A percentile compares a stretch with the other conserved stretches of the same genome.
These are phyloP conservation scores for Acromyrmex heyeri DNA, from an alignment of 1,140 invertebrate genomes.

Conservation along the genomic window DNA sequence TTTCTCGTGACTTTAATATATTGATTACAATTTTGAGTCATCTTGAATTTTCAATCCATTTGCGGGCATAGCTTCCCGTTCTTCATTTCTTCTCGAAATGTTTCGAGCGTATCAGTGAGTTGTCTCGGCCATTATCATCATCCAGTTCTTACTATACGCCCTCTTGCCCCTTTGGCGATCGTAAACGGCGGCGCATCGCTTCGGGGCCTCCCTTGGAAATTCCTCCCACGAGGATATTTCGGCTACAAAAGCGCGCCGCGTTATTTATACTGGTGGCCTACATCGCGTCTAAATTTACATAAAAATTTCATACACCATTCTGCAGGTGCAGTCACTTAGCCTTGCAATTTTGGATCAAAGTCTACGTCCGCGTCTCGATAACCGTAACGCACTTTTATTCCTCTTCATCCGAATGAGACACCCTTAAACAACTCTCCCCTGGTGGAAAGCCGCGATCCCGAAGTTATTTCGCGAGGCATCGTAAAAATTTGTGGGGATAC, in stretches of 20 bases:
- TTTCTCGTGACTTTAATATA: not conserved
- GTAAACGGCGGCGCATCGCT: conserved; percentile 49
- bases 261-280: conserved; percentile 59
- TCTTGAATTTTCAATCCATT: conserved; percentile 42
- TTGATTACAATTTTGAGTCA: not conserved
- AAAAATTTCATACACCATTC: conserved; percentile 64
- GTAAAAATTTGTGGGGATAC: conserved; percentile 74
- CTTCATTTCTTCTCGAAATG: not conserved
- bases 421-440: conserved; percentile 46
- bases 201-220: conserved; percentile 13
- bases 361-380: conserved; percentile 35
- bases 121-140: conserved; percentile 46
- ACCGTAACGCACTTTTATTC: conserved; percentile 59
- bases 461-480: conserved; percentile 64
- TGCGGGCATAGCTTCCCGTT: not conserved
- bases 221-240: conserved; percentile 21
- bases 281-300: conserved; percentile 57
- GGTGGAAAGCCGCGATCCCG: conserved; percentile 32
- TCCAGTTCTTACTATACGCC: conserved; percentile 24
- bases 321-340: conserved; percentile 67
- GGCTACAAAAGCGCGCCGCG: conserved; percentile 44
- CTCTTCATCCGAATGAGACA: conserved; percentile 19
- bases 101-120: conserved; percentile 30
- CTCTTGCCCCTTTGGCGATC: conserved; percentile 26
- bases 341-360: conserved; percentile 66